Conservation (phyloP, 2,113 vertebrate species). For the Xyliphius kryptos region DNA sequence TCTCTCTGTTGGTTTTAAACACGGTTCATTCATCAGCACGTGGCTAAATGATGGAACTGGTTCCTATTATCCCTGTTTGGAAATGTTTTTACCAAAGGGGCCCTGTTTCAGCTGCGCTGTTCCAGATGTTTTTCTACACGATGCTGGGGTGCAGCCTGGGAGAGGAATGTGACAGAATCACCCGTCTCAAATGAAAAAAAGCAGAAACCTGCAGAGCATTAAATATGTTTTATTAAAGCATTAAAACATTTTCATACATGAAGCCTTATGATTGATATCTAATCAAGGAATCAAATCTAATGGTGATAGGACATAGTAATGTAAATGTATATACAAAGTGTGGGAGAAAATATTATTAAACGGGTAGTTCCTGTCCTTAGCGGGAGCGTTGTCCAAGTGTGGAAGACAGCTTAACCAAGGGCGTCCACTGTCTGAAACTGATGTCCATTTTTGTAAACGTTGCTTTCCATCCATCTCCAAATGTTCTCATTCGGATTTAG, state of each 20-base stretch:
- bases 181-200: conserved; percentile 20
- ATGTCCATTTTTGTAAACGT: too few relatives aligned
- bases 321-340: too few relatives aligned
- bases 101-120: conserved; percentile 23
- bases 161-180: conserved; percentile 16
- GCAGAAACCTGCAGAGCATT: conserved; percentile 7
- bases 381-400: too few relatives aligned
- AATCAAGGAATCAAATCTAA: too few relatives aligned
- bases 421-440: too few relatives aligned
- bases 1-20: conserved; percentile 11
- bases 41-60: conserved; percentile 37
- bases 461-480: too few relatives aligned
- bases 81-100: conserved; percentile 48
- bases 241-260: background rate
- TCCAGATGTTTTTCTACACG: conserved; percentile 37
- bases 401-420: too few relatives aligned
- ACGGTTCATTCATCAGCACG: conserved; percentile 34
- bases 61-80: conserved; percentile 42
- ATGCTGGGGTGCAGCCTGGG: conserved; percentile 23
- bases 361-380: too few relatives aligned
- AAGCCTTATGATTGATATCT: background rate
- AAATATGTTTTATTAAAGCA: background rate
- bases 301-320: too few relatives aligned
- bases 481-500: too few relatives aligned
- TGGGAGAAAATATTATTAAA: too few relatives aligned